Percentiles rank a stretch among this genome's conserved stretches.
These are phyloP conservation scores for Hipparchia semele DNA, from an alignment of 2,888 invertebrate species.

Conservation along the genomic window DNA sequence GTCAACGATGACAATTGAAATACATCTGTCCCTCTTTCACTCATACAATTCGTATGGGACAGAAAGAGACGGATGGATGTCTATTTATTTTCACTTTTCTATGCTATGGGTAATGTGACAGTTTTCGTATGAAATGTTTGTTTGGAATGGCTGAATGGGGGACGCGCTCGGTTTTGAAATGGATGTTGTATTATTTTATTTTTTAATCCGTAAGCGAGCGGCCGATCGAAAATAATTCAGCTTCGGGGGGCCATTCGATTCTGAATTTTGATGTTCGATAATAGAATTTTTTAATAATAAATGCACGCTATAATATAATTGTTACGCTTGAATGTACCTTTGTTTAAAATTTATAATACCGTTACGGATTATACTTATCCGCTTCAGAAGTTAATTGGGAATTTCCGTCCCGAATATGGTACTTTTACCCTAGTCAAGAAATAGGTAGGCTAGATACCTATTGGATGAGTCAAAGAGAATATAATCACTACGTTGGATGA, in stretches of 20 bases:
- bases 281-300: constrained; percentile 31
- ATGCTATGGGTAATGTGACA: constrained; percentile 75
- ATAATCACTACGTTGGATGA: too few species aligned
- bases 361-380: neutral
- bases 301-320: neutral
- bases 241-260: constrained; percentile 27
- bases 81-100: constrained; percentile 78
- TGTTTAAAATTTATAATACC: constrained; percentile 22
- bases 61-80: constrained; percentile 61
- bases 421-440: too few species aligned
- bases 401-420: neutral
- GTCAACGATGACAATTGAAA: constrained; percentile 74
- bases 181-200: constrained; percentile 70
- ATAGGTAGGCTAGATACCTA: too few species aligned
- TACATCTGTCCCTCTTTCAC: constrained; percentile 67
- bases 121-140: constrained; percentile 79
- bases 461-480: too few species aligned
- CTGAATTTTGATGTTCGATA: constrained; percentile 38
- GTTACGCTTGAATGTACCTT: neutral
- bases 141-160: constrained; percentile 71
- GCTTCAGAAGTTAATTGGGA: neutral
- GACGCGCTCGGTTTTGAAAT: constrained; percentile 56
- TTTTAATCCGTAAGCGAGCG: constrained; percentile 70
- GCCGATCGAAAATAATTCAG: constrained; percentile 50
- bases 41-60: constrained; percentile 37